Conservation (phyloP, 2,888 invertebrate species). For the Caenorhabditis parvicauda region DNA sequence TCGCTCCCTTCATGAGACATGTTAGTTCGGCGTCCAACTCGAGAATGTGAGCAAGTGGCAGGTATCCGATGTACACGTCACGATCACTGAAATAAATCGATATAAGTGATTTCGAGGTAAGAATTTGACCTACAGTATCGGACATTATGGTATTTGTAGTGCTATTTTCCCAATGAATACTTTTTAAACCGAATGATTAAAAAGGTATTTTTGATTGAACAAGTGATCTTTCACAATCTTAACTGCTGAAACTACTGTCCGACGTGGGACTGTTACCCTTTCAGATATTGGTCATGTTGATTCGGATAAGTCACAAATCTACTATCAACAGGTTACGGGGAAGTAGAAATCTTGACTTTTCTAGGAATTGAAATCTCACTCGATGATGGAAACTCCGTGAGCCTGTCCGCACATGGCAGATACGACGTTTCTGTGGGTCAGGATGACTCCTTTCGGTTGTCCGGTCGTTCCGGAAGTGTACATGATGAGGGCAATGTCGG, state of each 20-base stretch:
- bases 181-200: no score
- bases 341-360: background rate
- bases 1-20: conserved; percentile 30
- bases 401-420: conserved; percentile 64
- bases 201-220: background rate
- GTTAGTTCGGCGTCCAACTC: conserved; percentile 78
- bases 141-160: no score
- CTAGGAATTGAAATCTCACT: conserved; percentile 10
- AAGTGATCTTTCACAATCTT: background rate
- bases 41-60: conserved; percentile 93
- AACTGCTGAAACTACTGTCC: no score
- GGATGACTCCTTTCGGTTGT: conserved; percentile 61
- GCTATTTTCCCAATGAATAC: no score
- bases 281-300: no score
- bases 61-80: conserved; percentile 87
- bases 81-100: background rate
- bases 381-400: conserved; percentile 57
- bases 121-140: no score
- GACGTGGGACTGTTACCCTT: no score
- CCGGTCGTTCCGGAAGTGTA: conserved; percentile 89
- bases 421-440: conserved; percentile 65
- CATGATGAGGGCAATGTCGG: conserved; percentile 81
- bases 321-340: background rate
- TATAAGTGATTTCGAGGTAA: no score
- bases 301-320: no score